Conservation (phyloP, 2,797 vertebrate species). For the Psittacula echo region DNA sequence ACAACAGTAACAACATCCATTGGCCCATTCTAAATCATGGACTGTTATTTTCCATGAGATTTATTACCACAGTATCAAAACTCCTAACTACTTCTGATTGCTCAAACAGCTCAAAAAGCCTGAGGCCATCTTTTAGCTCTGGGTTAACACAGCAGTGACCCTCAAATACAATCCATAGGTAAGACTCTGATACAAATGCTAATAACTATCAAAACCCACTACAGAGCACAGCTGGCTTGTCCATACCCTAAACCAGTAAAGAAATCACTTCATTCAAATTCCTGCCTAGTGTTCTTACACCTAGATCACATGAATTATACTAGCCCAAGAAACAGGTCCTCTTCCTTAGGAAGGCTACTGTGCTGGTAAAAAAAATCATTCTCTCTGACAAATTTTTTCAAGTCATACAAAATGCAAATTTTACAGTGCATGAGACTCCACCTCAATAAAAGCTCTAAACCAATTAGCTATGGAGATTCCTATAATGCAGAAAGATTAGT, state of each 20-base stretch:
- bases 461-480: not conserved
- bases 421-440: not conserved
- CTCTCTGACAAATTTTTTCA: not conserved
- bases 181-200: not conserved
- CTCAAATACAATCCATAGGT: not conserved
- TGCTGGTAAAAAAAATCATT: not conserved
- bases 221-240: not conserved
- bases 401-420: not conserved
- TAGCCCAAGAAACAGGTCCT: not conserved
- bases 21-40: not conserved
- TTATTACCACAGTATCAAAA: not conserved
- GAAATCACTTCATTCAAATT: not conserved
- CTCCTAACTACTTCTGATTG: not conserved
- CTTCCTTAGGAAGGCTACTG: not conserved
- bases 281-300: not conserved
- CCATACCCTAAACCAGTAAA: not conserved
- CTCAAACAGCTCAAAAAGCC: not conserved
- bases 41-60: not conserved
- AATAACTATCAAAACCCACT: not conserved
- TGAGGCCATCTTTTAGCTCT: not conserved
- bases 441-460: not conserved
- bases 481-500: constrained; percentile 3
- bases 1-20: not conserved
- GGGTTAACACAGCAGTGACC: not conserved
- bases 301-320: not conserved